Percentiles rank a stretch among this genome's conserved stretches.
Evolutionary conservation across 2,113 vertebrate species (phyloP).

Genomic region (Scytalopus superciliaris): DNA sequence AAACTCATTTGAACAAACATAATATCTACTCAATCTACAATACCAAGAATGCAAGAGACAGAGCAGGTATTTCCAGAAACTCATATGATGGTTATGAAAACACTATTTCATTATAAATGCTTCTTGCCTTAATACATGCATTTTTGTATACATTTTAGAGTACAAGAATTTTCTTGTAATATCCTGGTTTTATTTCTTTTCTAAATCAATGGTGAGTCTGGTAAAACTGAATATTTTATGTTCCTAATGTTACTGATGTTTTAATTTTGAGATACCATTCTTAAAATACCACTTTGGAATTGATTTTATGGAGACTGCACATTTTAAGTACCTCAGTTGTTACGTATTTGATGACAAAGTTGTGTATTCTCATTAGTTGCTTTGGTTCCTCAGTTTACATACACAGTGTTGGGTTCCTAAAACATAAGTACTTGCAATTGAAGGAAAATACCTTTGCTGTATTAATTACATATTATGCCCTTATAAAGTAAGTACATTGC

Average conservation of each 20-base stretch:
- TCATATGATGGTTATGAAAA: not conserved
- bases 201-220: not conserved
- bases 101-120: not conserved
- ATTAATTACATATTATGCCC: not conserved
- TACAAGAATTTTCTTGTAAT: not conserved
- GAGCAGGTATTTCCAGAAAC: conserved; percentile 77
- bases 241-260: not conserved
- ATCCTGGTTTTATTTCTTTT: not conserved
- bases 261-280: not conserved
- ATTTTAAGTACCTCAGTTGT: not conserved
- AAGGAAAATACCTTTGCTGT: not conserved
- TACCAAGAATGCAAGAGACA: conserved; percentile 82
- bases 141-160: not conserved
- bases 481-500: not conserved
- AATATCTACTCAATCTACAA: conserved; percentile 93
- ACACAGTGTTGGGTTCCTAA: not conserved
- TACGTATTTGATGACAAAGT: not conserved
- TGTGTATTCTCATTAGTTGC: not conserved
- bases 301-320: not conserved
- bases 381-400: not conserved
- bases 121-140: not conserved
- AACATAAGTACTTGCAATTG: not conserved
- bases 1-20: conserved; percentile 89
- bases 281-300: not conserved
- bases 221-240: accelerated